Conservation (phyloP, 2,888 invertebrate species). For the Amphipyra berbera region DNA sequence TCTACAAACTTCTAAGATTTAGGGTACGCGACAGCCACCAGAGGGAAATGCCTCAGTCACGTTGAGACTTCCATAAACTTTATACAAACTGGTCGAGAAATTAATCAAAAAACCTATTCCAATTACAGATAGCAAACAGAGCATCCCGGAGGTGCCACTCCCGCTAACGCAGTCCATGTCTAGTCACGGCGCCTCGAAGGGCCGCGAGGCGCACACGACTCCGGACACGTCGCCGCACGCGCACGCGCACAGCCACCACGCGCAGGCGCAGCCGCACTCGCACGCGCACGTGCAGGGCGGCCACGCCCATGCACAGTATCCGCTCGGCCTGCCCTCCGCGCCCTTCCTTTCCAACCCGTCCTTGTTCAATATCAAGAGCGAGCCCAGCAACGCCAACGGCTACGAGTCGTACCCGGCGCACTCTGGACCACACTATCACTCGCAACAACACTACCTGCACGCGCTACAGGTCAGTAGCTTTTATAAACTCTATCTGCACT, state of each 20-base stretch:
- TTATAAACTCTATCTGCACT: background rate
- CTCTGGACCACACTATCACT: slow-evolving; percentile 77
- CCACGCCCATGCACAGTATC: slow-evolving; percentile 83
- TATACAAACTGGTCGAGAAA: too few relatives aligned
- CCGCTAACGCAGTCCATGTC: slow-evolving; percentile 75
- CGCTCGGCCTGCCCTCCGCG: slow-evolving; percentile 65
- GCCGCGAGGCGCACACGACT: slow-evolving; percentile 81
- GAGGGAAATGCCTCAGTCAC: too few relatives aligned
- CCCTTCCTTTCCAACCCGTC: slow-evolving; percentile 79
- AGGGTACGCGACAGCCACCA: too few relatives aligned
- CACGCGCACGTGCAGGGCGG: slow-evolving; percentile 60
- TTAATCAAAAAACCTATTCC: background rate
- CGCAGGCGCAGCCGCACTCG: slow-evolving; percentile 29
- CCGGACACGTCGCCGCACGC: slow-evolving; percentile 75
- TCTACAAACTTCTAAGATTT: too few relatives aligned
- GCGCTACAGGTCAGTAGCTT: slow-evolving; percentile 79
- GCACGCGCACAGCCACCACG: slow-evolving; percentile 59
- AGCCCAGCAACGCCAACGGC: slow-evolving; percentile 74
- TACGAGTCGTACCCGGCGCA: slow-evolving; percentile 77
- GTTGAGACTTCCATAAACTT: too few relatives aligned
- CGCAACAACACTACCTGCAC: slow-evolving; percentile 90
- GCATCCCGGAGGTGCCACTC: slow-evolving; percentile 84
- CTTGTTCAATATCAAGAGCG: slow-evolving; percentile 86
- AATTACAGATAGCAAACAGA: slow-evolving; percentile 79
- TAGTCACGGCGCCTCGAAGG: slow-evolving; percentile 51